Conservation (phyloP, 2,113 vertebrate species). For the Rhinolophus ferrumequinum region DNA sequence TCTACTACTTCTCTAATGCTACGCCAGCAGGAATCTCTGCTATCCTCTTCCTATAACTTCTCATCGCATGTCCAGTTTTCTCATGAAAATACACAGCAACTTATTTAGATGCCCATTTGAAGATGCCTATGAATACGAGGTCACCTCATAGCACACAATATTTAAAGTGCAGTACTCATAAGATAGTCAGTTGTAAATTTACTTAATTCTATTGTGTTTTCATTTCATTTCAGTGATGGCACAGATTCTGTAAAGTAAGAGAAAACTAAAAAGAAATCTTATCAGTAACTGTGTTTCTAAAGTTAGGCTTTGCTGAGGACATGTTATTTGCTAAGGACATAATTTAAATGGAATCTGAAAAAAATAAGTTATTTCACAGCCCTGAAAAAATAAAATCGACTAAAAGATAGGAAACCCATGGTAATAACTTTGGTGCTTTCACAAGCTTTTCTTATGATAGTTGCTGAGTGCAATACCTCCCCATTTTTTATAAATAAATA, state of each 20-base stretch:
- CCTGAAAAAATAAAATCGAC: conserved; percentile 61
- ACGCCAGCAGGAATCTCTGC: neutral
- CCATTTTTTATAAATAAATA: conserved; percentile 66
- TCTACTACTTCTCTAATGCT: conserved; percentile 32
- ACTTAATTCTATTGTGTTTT: conserved; percentile 72
- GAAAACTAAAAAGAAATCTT: conserved; percentile 35
- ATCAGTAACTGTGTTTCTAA: conserved; percentile 61
- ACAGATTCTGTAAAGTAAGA: conserved; percentile 57
- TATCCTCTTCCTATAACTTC: conserved; percentile 28
- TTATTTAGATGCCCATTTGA: conserved; percentile 37
- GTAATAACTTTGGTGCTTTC: conserved; percentile 62
- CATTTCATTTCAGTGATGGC: conserved; percentile 72
- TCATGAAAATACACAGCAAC: conserved; percentile 34
- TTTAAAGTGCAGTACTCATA: conserved; percentile 67
- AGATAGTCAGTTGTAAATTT: conserved; percentile 62
- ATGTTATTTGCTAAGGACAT: conserved; percentile 61
- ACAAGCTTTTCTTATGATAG: conserved; percentile 54
- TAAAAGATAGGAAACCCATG: conserved; percentile 67
- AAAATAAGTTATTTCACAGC: conserved; percentile 68
- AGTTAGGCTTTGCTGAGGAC: conserved; percentile 68
- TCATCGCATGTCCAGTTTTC: conserved; percentile 44
- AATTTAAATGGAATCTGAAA: conserved; percentile 69
- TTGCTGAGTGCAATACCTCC: conserved; percentile 43
- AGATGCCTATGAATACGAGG: conserved; percentile 74
- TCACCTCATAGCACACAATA: conserved; percentile 65